These are phyloP conservation scores for Gallinago stenura DNA, from an alignment of 2,797 vertebrate species.

Conservation along the genomic window DNA sequence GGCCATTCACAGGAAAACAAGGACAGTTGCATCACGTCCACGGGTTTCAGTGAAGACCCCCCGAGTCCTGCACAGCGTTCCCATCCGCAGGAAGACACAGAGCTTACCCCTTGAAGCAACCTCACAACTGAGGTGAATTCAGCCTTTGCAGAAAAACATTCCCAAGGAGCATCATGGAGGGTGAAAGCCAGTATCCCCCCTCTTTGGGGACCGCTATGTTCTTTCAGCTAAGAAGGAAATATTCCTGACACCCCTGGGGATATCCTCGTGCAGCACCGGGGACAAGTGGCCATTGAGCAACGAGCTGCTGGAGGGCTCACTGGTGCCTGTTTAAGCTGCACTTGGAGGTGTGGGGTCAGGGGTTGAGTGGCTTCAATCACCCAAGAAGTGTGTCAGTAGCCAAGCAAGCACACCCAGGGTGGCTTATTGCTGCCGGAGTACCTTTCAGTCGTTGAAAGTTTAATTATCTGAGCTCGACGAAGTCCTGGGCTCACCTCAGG, in stretches of 20 bases:
- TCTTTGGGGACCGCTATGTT: not conserved
- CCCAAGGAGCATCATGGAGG: not conserved
- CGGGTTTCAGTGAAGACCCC: not conserved
- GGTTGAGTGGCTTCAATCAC: not conserved
- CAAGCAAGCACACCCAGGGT: not conserved
- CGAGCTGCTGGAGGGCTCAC: not conserved
- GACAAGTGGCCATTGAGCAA: not conserved
- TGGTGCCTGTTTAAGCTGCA: not conserved
- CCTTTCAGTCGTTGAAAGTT: not conserved
- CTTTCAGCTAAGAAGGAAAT: not conserved
- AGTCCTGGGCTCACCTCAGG: not conserved
- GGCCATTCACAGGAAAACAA: not conserved
- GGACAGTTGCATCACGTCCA: not conserved
- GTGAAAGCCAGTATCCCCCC: not conserved
- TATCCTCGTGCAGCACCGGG: not conserved
- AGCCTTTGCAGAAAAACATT: not conserved
- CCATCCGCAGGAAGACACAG: accelerated
- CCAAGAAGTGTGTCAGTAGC: not conserved
- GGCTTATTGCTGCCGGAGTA: not conserved
- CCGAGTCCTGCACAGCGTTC: not conserved
- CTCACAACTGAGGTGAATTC: not conserved
- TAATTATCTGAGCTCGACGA: not conserved
- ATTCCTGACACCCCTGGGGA: not conserved
- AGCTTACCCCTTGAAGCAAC: not conserved
- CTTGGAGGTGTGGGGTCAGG: not conserved